These are phyloP conservation scores for Antheraea pernyi DNA, from an alignment of 1,140 invertebrate genomes.

Conservation along the genomic window DNA sequence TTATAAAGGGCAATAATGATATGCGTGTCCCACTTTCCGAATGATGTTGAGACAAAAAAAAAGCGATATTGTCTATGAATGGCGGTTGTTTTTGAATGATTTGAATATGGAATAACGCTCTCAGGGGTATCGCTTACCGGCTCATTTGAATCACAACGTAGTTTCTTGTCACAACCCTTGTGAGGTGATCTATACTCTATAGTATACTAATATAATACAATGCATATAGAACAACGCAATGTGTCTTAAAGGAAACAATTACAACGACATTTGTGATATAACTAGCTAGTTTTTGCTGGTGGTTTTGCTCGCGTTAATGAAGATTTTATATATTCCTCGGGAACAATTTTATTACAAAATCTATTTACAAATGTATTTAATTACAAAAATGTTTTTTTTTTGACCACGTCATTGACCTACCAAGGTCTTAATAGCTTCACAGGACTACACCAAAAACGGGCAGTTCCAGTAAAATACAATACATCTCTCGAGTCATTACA, in stretches of 20 bases:
- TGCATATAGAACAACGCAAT: neutral
- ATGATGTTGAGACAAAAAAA: slow-evolving; percentile 61
- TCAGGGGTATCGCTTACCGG: slow-evolving; percentile 75
- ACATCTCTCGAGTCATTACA: no score
- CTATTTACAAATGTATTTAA: no score
- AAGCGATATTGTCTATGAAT: slow-evolving; percentile 69
- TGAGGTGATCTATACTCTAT: neutral
- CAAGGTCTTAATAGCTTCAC: no score
- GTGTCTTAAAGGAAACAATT: slow-evolving; percentile 16
- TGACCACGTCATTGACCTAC: no score
- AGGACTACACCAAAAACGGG: no score
- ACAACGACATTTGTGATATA: neutral
- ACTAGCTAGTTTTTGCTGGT: no score
- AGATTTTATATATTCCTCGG: no score
- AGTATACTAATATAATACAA: neutral
- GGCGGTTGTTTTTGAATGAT: slow-evolving; percentile 46
- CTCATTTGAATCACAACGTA: slow-evolving; percentile 57
- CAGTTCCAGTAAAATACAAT: no score
- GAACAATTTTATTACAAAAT: no score
- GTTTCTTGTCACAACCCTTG: slow-evolving; percentile 17
- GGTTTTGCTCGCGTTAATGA: no score
- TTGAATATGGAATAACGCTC: slow-evolving; percentile 49
- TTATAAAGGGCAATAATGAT: slow-evolving; percentile 62
- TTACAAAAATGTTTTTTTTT: no score
- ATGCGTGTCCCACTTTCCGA: slow-evolving; percentile 72